Evolutionary conservation across 2,113 vertebrate species (phyloP).

Genomic region (Phaetusa simplex): DNA sequence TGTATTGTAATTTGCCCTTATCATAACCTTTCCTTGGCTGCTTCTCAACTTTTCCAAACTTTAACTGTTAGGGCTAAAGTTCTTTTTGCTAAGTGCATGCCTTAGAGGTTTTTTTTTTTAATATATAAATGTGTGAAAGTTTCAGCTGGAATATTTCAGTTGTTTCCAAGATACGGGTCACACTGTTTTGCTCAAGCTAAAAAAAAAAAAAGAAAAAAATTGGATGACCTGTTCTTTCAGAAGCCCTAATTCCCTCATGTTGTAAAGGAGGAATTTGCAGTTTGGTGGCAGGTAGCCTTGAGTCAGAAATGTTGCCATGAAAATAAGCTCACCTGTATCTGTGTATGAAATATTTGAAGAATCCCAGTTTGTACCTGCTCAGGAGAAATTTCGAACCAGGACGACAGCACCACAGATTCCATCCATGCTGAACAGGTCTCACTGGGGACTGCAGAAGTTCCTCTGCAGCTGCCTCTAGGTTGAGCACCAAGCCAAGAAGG

Average conservation of each 20-base stretch:
- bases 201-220: not conserved
- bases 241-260: not conserved
- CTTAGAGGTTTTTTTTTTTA: not conserved
- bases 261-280: not conserved
- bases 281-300: not conserved
- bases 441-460: not conserved
- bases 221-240: not conserved
- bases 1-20: not conserved
- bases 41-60: not conserved
- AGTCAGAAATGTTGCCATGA: not conserved
- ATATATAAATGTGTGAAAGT: not conserved
- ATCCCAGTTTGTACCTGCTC: fast-evolving
- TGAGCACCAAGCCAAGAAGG: not conserved
- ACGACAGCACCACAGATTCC: not conserved
- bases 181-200: not conserved
- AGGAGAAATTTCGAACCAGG: not conserved
- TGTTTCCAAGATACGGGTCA: not conserved
- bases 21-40: not conserved
- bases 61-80: not conserved
- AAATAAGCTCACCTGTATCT: not conserved
- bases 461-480: not conserved
- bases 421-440: not conserved
- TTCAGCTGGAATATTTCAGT: not conserved
- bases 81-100: not conserved
- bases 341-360: not conserved